These are phyloP conservation scores for Mastigias papua DNA, from an alignment of 30 jellyfish, hydroid and myxozoan genomes.

Conservation along the genomic window DNA sequence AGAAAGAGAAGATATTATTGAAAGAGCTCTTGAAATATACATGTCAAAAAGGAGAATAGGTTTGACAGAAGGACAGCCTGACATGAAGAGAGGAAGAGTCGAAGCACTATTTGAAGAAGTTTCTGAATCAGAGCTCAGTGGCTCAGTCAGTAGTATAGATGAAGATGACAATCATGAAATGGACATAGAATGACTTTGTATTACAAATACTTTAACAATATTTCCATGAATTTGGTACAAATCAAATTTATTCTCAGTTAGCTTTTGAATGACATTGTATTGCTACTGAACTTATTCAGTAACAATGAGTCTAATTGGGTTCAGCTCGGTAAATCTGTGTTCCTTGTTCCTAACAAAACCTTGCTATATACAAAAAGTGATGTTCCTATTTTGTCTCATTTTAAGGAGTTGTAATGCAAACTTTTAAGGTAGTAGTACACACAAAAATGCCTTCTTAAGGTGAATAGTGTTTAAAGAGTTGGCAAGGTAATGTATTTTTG, in stretches of 20 bases:
- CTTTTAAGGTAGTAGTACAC: background rate
- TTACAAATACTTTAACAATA: constrained; percentile 10
- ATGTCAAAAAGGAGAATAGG: constrained; percentile 33
- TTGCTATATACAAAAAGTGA: too few relatives aligned
- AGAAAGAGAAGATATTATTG: constrained; percentile 39
- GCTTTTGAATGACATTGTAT: background rate
- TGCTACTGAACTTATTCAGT: background rate
- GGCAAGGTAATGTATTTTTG: background rate
- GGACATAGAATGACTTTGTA: constrained; percentile 29
- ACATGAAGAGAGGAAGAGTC: constrained; percentile 18
- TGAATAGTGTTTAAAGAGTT: background rate
- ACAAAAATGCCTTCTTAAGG: background rate
- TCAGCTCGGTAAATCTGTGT: background rate
- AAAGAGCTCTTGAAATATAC: constrained; percentile 21
- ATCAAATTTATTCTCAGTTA: background rate
- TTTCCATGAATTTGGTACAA: background rate
- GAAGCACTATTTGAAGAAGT: constrained; percentile 35
- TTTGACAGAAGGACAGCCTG: constrained; percentile 40
- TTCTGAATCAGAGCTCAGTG: constrained; percentile 29
- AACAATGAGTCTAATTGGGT: background rate
- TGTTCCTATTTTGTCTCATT: too few relatives aligned
- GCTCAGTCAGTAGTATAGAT: constrained; percentile 6
- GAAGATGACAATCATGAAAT: constrained; percentile 19
- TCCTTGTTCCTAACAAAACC: background rate
- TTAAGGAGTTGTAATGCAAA: too few relatives aligned